Conservation (phyloP, 2,888 invertebrate genomes). For the Drosophila antonietae region DNA sequence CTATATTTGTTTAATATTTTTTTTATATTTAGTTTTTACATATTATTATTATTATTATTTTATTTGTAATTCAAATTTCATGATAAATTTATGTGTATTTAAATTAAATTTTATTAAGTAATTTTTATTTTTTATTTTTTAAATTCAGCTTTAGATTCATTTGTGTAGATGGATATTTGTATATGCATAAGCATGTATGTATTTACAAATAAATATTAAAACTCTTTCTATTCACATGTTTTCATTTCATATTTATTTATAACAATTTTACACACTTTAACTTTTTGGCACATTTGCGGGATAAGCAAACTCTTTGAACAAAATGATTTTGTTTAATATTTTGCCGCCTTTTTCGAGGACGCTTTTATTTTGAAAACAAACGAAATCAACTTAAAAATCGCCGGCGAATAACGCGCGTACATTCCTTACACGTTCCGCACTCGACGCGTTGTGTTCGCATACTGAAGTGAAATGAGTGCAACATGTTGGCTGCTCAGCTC, state of each 20-base stretch:
- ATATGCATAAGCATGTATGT: too few relatives aligned
- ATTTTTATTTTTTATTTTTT: too few relatives aligned
- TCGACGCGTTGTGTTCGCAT: conserved; percentile 38
- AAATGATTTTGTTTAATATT: conserved; percentile 3
- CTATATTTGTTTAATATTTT: too few relatives aligned
- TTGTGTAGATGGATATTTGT: too few relatives aligned
- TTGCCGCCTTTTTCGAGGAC: conserved; percentile 58
- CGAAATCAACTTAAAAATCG: conserved; percentile 44
- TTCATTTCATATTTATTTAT: conserved; percentile 9
- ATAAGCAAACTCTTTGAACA: not conserved
- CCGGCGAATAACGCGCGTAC: conserved; percentile 35
- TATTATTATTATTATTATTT: too few relatives aligned
- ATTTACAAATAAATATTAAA: too few relatives aligned
- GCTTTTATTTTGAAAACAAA: conserved; percentile 42
- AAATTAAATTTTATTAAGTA: too few relatives aligned
- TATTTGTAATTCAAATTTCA: too few relatives aligned
- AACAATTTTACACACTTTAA: conserved; percentile 25
- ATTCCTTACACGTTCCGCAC: conserved; percentile 27
- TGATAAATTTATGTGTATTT: too few relatives aligned
- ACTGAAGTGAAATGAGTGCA: conserved; percentile 31
- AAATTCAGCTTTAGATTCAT: too few relatives aligned
- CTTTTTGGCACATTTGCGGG: conserved; percentile 13
- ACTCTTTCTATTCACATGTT: not conserved
- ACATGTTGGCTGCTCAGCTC: conserved; percentile 11
- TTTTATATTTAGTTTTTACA: too few relatives aligned